Evolutionary conservation across 2,888 invertebrate species (phyloP).

Genomic region (Apodemia mormo): DNA sequence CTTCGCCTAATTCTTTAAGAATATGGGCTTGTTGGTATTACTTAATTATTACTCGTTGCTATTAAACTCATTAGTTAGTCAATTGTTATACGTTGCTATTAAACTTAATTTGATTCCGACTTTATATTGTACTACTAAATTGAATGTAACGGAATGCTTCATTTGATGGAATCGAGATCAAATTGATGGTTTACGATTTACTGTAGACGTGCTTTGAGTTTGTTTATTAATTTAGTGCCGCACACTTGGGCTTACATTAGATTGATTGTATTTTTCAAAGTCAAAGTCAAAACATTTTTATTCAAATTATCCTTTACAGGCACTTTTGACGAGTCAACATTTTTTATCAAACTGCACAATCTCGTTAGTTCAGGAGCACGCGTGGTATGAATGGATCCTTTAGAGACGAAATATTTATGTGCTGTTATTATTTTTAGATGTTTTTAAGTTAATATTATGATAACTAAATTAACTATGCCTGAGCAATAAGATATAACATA

Average conservation of each 20-base stretch:
- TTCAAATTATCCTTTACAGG: too few relatives aligned
- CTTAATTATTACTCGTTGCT: too few relatives aligned
- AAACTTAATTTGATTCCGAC: not conserved
- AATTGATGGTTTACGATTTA: slow-evolving; percentile 1
- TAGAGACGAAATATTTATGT: not conserved
- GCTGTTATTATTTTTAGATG: not conserved
- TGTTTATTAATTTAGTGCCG: slow-evolving; percentile 7
- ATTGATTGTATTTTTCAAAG: slow-evolving; percentile 1
- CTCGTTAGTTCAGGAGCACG: not conserved
- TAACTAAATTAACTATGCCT: too few relatives aligned
- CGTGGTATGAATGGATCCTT: not conserved
- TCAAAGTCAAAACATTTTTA: too few relatives aligned
- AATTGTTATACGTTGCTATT: not conserved
- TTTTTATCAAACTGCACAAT: not conserved
- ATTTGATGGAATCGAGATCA: not conserved
- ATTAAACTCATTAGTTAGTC: too few relatives aligned
- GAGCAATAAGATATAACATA: not conserved
- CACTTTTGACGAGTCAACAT: too few relatives aligned
- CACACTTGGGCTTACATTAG: not conserved
- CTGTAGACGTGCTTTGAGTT: slow-evolving; percentile 11
- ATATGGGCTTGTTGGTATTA: too few relatives aligned
- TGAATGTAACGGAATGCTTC: slow-evolving; percentile 12
- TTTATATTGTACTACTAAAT: not conserved
- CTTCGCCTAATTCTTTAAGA: too few relatives aligned
- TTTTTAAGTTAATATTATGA: too few relatives aligned